Percentiles rank a stretch among this genome's conserved stretches.
Conservation (phyloP, 2,888 invertebrate genomes). For the Orchesella flavescens region DNA sequence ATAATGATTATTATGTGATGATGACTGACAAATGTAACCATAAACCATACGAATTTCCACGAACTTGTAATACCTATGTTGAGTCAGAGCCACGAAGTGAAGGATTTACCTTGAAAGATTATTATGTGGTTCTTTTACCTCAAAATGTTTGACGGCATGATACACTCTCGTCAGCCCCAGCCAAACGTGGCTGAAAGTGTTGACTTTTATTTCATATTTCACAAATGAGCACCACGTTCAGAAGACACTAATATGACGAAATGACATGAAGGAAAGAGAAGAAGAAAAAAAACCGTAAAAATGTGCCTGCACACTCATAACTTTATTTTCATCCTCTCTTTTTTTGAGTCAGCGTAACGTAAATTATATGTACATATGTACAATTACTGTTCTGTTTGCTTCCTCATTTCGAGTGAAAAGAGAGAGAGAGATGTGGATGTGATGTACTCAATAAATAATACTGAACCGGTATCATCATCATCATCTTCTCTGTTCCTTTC, state of each 20-base stretch:
- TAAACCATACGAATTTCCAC: not conserved
- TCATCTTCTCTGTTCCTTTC: slow-evolving; percentile 15
- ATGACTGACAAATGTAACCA: too few relatives aligned
- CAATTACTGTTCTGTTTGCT: slow-evolving; percentile 37
- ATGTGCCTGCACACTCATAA: slow-evolving; percentile 43
- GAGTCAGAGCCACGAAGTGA: not conserved
- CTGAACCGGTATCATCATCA: slow-evolving; percentile 56
- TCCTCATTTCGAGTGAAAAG: slow-evolving; percentile 45
- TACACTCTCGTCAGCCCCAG: not conserved
- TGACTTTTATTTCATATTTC: not conserved
- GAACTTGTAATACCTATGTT: not conserved
- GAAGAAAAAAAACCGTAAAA: slow-evolving; percentile 41
- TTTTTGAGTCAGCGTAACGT: slow-evolving; percentile 22
- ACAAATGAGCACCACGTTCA: not conserved
- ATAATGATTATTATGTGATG: not conserved
- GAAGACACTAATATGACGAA: slow-evolving; percentile 53
- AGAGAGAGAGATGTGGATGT: slow-evolving; percentile 28
- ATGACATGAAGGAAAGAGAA: slow-evolving; percentile 14
- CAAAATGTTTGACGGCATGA: not conserved
- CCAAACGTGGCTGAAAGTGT: not conserved
- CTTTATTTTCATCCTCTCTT: slow-evolving; percentile 20
- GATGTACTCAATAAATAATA: slow-evolving; percentile 49
- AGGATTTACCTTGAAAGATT: not conserved
- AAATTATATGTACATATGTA: slow-evolving; percentile 18
- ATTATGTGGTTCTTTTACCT: slow-evolving; percentile 3